These are phyloP conservation scores for Napeogenes sylphis DNA, from an alignment of 2,888 invertebrate species.

Conservation along the genomic window DNA sequence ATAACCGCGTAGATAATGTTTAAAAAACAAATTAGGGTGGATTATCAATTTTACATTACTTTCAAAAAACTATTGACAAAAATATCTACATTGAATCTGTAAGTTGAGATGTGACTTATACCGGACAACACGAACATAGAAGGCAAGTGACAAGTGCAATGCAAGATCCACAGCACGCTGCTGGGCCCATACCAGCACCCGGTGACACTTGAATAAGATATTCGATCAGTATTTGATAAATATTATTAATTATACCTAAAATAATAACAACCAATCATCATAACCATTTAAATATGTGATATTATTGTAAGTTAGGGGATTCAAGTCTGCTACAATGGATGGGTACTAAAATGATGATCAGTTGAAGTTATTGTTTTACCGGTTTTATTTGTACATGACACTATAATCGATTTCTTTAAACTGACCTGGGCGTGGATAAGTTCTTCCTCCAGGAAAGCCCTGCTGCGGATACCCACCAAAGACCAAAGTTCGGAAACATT, in stretches of 20 bases:
- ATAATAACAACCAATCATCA: too few species aligned
- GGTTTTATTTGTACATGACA: too few species aligned
- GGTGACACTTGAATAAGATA: conserved; percentile 14
- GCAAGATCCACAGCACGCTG: conserved; percentile 31
- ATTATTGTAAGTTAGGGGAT: too few species aligned
- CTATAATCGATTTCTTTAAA: neutral
- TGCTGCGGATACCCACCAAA: conserved; percentile 21
- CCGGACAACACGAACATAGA: conserved; percentile 43
- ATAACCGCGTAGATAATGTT: too few species aligned
- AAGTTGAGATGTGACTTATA: conserved; percentile 2
- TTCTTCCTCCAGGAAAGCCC: conserved; percentile 20
- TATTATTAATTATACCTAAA: too few species aligned
- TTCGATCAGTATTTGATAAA: too few species aligned
- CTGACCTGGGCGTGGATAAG: conserved; percentile 19
- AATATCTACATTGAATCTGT: too few species aligned
- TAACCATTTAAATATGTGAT: neutral
- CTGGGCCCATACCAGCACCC: conserved; percentile 15
- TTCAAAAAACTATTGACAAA: too few species aligned
- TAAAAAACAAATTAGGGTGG: too few species aligned
- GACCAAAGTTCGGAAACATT: conserved; percentile 18
- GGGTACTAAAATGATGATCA: too few species aligned
- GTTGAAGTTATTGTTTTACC: neutral
- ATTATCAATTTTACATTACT: too few species aligned
- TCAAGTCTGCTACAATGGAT: too few species aligned
- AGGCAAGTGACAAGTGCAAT: conserved; percentile 42